Percentiles rank a stretch among this genome's conserved stretches.
These are phyloP conservation scores for Alauda arvensis DNA, from an alignment of 2,797 vertebrate genomes.

Conservation along the genomic window DNA sequence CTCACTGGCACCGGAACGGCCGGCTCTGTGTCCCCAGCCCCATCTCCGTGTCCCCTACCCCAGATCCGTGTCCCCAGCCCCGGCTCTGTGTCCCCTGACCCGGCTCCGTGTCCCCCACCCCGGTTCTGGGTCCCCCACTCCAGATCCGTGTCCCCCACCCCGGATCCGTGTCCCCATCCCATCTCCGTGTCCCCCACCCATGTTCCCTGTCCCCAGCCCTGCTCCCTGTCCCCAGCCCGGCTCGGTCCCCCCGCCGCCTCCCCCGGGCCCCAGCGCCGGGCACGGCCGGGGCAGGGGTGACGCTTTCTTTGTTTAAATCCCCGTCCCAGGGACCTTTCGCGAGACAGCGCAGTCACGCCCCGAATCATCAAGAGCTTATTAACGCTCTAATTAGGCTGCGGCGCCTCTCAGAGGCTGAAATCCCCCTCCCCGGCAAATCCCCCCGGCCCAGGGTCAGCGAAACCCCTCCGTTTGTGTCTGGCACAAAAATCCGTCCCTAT, in stretches of 20 bases:
- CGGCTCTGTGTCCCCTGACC: no score
- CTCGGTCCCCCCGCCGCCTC: neutral
- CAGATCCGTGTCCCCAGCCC: no score
- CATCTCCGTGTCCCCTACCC: no score
- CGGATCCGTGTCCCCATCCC: no score
- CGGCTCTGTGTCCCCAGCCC: no score
- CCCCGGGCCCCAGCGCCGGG: neutral
- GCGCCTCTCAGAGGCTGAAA: neutral
- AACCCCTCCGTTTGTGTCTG: neutral
- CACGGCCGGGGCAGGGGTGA: neutral
- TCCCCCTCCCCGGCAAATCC: neutral
- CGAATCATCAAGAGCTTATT: conserved; percentile 23
- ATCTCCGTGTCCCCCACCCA: no score
- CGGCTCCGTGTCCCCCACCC: neutral
- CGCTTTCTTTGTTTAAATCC: conserved; percentile 1
- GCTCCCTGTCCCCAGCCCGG: neutral
- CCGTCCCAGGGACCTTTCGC: neutral
- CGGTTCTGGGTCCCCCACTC: neutral
- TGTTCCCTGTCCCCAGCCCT: neutral
- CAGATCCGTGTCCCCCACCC: no score
- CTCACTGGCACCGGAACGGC: no score
- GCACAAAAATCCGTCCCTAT: neutral
- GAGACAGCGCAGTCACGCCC: neutral
- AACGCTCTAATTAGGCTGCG: conserved; percentile 24
- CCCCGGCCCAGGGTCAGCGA: neutral